Evolutionary conservation across 2,113 vertebrate genomes (phyloP), one percentile per base, ranked within the genome.

Genomic region (Macquaria ambigua): DNA sequence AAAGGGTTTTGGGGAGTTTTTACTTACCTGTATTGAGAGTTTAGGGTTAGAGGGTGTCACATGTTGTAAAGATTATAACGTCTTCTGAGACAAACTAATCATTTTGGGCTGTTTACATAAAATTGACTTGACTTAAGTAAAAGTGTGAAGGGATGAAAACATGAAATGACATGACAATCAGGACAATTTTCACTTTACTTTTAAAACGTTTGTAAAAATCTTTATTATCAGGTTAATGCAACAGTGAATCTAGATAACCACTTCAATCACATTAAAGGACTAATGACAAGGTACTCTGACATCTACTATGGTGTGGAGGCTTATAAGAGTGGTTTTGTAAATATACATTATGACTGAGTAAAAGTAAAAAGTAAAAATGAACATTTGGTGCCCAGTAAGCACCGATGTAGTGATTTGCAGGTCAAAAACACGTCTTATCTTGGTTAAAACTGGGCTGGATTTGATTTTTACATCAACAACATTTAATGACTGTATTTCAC

Each of bases 151-250:
- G 1, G 48, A 31, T 41, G 34, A 37, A 74, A 61, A 18, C 14
- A 59, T 34, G n/a, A 74, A 68, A 48, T 37, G 16, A 66, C 6
- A 16, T 0, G 8, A 58, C 8, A 41, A 48, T 6, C 6, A 16
- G 0, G 8, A 58, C 8, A 41, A 48, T 6, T 39, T 25, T 48
- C 18, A 23, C 4, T 62, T 55, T 18, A 25, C 2, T 48, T 79
- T 79, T 8, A 61, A 67, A 79, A 56, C 39, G 53, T 53, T 3
- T 63, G 31, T 87, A 81, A 87, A 83, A 25, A 81, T n/a, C 72
- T 89, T 90, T 90, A 93, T 91, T 88, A 48, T 68, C 46, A 68
- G 69, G n/a, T 68, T 37, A 75, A 68, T 52, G 23, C 21, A 52
- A 59, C 79, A 70, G 52, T 8, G 16, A 53, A 66, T 73, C 11